These are phyloP conservation scores for Spialia ferax DNA, from an alignment of 2,888 invertebrate genomes.

Conservation along the genomic window DNA sequence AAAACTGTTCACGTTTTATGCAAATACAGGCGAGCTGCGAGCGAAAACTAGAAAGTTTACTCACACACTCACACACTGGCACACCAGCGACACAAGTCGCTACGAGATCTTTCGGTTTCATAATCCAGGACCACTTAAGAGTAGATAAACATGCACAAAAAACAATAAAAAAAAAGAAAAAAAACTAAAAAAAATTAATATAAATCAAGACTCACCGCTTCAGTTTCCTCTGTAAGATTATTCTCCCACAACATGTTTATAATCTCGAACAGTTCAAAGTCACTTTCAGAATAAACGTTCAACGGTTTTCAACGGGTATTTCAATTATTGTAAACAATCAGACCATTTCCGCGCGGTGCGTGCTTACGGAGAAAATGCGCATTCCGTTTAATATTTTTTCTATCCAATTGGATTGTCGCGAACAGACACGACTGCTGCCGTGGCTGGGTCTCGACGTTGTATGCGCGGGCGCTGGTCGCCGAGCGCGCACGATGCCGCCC, in stretches of 20 bases:
- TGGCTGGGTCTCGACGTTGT: conserved; percentile 70
- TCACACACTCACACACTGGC: conserved; percentile 66
- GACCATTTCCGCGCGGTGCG: conserved; percentile 62
- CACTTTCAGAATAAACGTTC: conserved; percentile 57
- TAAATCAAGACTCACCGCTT: conserved; percentile 70
- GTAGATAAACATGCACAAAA: conserved; percentile 27
- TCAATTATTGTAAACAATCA: conserved; percentile 54
- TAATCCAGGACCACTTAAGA: conserved; percentile 38
- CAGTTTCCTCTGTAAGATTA: conserved; percentile 76
- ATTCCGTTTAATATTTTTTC: conserved; percentile 64
- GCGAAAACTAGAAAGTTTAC: conserved; percentile 86
- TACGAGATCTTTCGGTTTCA: conserved; percentile 37
- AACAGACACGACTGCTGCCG: conserved; percentile 68
- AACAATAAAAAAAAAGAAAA: conserved; percentile 17
- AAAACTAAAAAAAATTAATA: conserved; percentile 35
- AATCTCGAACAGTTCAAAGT: conserved; percentile 64
- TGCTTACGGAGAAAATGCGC: conserved; percentile 60
- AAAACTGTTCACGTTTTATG: conserved; percentile 86
- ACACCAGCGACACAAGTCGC: conserved; percentile 46
- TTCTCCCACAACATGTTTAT: conserved; percentile 82
- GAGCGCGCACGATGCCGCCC: conserved; percentile 65
- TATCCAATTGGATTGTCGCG: conserved; percentile 54
- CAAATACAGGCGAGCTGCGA: conserved; percentile 77
- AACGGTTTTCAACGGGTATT: conserved; percentile 43
- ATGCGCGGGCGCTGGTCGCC: conserved; percentile 65